phyloP scores from a whole-genome alignment of 1,140 invertebrate species.

The Drosophila novamexicana region DNA sequence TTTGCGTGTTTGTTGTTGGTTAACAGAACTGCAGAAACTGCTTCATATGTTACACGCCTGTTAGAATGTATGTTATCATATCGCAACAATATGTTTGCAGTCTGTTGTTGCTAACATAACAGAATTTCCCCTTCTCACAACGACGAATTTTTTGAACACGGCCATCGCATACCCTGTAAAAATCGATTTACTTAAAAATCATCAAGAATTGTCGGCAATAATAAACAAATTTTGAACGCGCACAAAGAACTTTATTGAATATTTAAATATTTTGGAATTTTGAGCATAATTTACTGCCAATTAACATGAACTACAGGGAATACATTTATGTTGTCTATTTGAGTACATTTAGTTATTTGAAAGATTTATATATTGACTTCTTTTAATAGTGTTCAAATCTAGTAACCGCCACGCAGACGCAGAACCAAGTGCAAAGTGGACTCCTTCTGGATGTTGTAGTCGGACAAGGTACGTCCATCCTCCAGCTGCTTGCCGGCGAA shows the following conservation, averaged over 20 bases:
- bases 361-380: conserved; percentile 1
- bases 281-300: conserved; percentile 12
- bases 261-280: conserved; percentile 19
- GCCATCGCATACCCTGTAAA: not conserved
- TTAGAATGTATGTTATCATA: too few relatives aligned
- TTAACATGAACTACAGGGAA: conserved; percentile 18
- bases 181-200: too few relatives aligned
- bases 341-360: conserved; percentile 14
- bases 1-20: not conserved
- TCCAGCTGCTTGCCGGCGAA: conserved; percentile 88
- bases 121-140: not conserved
- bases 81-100: too few relatives aligned
- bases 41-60: too few relatives aligned
- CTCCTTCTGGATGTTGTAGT: conserved; percentile 95
- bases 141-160: too few relatives aligned
- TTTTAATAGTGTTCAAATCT: conserved; percentile 23
- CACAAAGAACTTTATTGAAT: conserved; percentile 32
- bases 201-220: not conserved
- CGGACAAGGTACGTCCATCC: conserved; percentile 90
- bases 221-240: conserved; percentile 8
- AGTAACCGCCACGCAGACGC: conserved; percentile 88
- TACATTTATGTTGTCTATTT: conserved; percentile 9
- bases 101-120: not conserved
- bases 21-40: not conserved
- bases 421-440: conserved; percentile 95